A percentile compares a stretch with the other conserved stretches of the same genome.
Evolutionary conservation across 2,888 invertebrate genomes (phyloP).

Genomic region (Thymelicus sylvestris): DNA sequence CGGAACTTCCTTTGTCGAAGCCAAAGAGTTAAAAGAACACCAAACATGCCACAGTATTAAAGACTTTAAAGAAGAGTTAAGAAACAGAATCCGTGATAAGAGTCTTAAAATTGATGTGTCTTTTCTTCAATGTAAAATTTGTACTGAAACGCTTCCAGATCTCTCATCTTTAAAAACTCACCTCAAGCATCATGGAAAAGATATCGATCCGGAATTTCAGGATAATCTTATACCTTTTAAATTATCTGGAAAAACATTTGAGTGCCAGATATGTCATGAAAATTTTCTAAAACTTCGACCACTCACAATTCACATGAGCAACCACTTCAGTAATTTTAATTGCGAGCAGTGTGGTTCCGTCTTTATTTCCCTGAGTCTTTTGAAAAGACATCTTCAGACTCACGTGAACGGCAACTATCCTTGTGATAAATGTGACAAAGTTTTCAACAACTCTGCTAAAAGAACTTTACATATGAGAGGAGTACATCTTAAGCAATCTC

Average conservation of each 20-base stretch:
- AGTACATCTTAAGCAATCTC: conserved; percentile 64
- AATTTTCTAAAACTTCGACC: conserved; percentile 60
- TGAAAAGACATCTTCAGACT: conserved; percentile 62
- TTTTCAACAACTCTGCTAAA: conserved; percentile 65
- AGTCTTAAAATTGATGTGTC: conserved; percentile 68
- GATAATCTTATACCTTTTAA: conserved; percentile 72
- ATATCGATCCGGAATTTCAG: conserved; percentile 53
- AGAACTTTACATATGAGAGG: conserved; percentile 60
- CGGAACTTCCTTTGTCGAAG: conserved; percentile 55
- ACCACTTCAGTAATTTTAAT: conserved; percentile 70
- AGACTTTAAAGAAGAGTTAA: conserved; percentile 58
- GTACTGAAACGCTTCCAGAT: conserved; percentile 49
- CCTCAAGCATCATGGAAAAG: conserved; percentile 60
- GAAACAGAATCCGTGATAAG: conserved; percentile 58
- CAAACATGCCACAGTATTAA: conserved; percentile 52
- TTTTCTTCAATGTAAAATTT: conserved; percentile 63
- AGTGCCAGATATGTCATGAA: conserved; percentile 68
- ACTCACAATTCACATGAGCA: conserved; percentile 71
- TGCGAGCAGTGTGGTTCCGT: conserved; percentile 71
- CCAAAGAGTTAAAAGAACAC: conserved; percentile 58
- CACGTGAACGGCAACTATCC: conserved; percentile 66
- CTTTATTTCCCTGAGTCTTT: conserved; percentile 59
- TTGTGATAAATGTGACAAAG: conserved; percentile 69
- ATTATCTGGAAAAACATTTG: conserved; percentile 56
- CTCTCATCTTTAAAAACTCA: conserved; percentile 61